phyloP scores from a whole-genome alignment of 2,113 vertebrate species.

The Bostrychus sinensis region DNA sequence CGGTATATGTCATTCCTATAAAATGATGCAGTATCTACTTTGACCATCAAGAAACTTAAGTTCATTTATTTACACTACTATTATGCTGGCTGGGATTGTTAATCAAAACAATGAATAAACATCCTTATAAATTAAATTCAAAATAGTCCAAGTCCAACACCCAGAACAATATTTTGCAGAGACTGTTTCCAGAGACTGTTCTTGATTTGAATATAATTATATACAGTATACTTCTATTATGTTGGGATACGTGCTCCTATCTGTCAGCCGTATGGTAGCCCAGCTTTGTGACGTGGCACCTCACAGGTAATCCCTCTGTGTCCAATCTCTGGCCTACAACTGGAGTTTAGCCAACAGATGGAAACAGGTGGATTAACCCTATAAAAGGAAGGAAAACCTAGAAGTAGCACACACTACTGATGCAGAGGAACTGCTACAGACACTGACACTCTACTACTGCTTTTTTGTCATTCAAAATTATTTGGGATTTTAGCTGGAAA shows the following conservation, averaged over 20 bases:
- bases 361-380: constrained; percentile 77
- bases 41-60: too few relatives aligned
- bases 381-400: constrained; percentile 63
- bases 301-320: constrained; percentile 64
- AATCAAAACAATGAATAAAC: too few relatives aligned
- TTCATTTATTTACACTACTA: too few relatives aligned
- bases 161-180: too few relatives aligned
- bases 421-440: constrained; percentile 13
- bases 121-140: too few relatives aligned
- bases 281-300: constrained; percentile 44
- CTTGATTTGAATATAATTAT: not conserved
- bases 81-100: too few relatives aligned
- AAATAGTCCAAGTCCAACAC: too few relatives aligned
- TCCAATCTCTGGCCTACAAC: constrained; percentile 48
- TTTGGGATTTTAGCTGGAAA: constrained; percentile 4
- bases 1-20: too few relatives aligned
- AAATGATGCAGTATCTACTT: too few relatives aligned
- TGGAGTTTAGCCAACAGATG: constrained; percentile 76
- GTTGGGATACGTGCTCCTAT: not conserved
- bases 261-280: constrained; percentile 54
- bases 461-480: not conserved
- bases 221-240: not conserved
- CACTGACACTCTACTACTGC: not conserved
- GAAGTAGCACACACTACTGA: constrained; percentile 20
- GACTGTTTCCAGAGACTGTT: too few relatives aligned